These are phyloP conservation scores for Cataglyphis livida DNA, from an alignment of 2,888 invertebrate species.

Conservation along the genomic window DNA sequence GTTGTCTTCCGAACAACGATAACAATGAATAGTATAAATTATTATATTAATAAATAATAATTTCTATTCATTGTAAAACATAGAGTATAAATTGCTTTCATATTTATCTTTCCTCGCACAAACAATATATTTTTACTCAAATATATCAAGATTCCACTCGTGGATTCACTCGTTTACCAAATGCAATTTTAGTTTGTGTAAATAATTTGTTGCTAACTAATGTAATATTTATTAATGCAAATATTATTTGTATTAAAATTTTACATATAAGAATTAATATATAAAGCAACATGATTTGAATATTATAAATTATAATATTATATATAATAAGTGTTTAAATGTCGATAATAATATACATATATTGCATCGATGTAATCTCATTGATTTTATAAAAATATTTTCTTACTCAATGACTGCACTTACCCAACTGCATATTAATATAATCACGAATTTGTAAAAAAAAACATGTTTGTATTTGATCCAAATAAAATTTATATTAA, in stretches of 20 bases:
- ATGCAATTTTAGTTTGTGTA: neutral
- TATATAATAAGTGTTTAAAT: neutral
- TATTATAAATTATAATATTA: no score
- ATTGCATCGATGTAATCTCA: neutral
- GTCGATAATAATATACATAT: neutral
- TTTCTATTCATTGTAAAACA: neutral
- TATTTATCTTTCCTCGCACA: neutral
- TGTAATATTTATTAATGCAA: neutral
- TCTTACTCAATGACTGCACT: neutral
- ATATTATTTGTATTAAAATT: neutral
- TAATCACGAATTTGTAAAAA: neutral
- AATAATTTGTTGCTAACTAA: neutral
- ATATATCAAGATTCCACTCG: neutral
- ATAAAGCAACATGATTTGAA: neutral
- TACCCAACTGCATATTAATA: neutral
- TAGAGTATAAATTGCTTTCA: neutral
- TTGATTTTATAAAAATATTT: neutral
- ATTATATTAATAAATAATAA: neutral
- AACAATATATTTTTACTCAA: neutral
- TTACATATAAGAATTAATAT: neutral
- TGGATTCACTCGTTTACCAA: neutral
- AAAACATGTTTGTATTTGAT: neutral
- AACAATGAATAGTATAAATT: neutral
- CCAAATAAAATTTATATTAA: neutral
- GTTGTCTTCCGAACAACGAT: neutral